Evolutionary conservation across 2,797 vertebrate genomes (phyloP).

Genomic region (Threskiornis aethiopicus): DNA sequence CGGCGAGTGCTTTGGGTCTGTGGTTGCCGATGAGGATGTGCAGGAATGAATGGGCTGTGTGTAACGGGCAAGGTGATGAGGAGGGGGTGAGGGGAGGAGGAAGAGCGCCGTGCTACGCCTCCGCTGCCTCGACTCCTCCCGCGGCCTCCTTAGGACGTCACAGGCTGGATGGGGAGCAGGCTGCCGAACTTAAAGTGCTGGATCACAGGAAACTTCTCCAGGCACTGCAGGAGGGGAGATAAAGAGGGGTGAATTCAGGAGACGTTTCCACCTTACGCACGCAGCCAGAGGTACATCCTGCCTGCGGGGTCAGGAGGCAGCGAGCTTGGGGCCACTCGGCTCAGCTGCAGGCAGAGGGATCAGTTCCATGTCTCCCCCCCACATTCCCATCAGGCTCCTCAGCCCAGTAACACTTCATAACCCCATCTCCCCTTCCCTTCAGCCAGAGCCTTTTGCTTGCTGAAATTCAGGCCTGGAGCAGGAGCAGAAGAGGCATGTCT

Average conservation of each 20-base stretch:
- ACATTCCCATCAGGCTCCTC: not conserved
- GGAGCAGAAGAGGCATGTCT: not conserved
- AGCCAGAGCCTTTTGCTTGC: not conserved
- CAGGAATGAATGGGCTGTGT: conserved; percentile 3
- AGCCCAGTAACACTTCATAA: not conserved
- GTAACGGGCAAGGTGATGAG: not conserved
- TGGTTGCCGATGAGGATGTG: conserved; percentile 18
- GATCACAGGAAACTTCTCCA: conserved; percentile 99
- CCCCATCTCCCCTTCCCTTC: not conserved
- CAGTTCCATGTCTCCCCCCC: not conserved
- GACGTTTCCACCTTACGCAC: not conserved
- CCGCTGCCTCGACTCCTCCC: conserved; percentile 29
- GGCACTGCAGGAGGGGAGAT: conserved; percentile 80
- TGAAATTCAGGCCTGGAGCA: not conserved
- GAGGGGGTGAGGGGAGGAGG: conserved; percentile 11
- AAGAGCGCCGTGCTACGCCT: not conserved
- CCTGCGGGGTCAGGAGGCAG: not conserved
- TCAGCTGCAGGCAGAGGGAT: not conserved
- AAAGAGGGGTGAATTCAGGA: conserved; percentile 11
- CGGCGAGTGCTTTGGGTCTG: not conserved
- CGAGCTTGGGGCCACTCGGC: not conserved
- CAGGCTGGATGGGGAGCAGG: conserved; percentile 92
- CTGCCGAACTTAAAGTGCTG: conserved; percentile 99
- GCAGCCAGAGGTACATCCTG: not conserved
- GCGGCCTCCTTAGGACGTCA: conserved; percentile 79